Percentiles rank a stretch among this genome's conserved stretches.
Conservation (phyloP, 2,797 vertebrate genomes). For the Melanotaenia pygmaea region DNA sequence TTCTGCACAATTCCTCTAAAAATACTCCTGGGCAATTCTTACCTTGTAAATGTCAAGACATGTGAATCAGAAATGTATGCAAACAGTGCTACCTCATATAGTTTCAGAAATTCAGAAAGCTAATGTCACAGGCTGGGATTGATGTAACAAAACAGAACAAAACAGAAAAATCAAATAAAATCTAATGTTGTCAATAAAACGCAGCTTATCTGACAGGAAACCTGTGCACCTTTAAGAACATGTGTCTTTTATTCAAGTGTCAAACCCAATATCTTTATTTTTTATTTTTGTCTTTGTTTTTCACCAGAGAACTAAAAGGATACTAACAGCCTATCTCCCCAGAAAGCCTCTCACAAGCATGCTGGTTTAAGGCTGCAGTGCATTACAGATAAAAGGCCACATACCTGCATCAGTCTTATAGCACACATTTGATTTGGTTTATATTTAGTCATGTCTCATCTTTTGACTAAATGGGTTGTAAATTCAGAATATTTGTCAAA, state of each 20-base stretch:
- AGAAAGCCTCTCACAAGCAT: not conserved
- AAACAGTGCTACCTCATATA: constrained; percentile 47
- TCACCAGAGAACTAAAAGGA: constrained; percentile 5
- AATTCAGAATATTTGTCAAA: not conserved
- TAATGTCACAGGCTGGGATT: constrained; percentile 31
- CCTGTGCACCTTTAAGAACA: constrained; percentile 24
- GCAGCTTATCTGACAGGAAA: constrained; percentile 42
- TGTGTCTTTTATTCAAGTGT: constrained; percentile 7
- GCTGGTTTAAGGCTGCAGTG: constrained; percentile 5
- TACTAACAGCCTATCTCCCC: not conserved
- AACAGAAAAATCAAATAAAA: constrained; percentile 16
- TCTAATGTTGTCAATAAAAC: constrained; percentile 11
- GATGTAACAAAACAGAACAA: constrained; percentile 35
- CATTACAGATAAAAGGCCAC: not conserved
- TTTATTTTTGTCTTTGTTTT: constrained; percentile 11
- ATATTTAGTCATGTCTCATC: not conserved
- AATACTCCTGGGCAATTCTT: constrained; percentile 45
- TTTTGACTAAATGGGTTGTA: too few species aligned
- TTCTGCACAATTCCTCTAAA: constrained; percentile 32
- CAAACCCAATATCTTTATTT: constrained; percentile 18
- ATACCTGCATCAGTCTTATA: constrained; percentile 9
- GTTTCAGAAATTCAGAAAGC: constrained; percentile 17
- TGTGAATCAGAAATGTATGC: constrained; percentile 51
- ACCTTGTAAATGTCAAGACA: constrained; percentile 59
- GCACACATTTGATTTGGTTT: not conserved